Percentiles rank a stretch among this genome's conserved stretches.
phyloP scores from a whole-genome alignment of 2,113 vertebrate genomes.

The Ursus arctos region DNA sequence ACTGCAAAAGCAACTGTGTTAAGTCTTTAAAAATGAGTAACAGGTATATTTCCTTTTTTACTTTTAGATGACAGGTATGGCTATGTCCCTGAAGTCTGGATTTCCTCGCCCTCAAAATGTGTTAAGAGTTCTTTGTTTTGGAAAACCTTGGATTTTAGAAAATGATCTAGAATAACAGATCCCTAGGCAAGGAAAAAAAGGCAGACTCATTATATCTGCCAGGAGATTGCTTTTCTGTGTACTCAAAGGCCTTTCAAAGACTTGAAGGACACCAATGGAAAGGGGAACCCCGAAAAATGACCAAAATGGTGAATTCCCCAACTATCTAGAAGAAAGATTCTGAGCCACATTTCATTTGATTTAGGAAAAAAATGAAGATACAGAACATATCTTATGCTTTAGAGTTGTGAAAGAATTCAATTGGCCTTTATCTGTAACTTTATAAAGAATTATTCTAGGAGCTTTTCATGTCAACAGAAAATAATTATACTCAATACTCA shows the following conservation, averaged over 20 bases:
- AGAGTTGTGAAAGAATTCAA: not conserved
- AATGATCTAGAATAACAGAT: not conserved
- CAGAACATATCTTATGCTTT: not conserved
- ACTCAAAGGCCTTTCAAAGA: not conserved
- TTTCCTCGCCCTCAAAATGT: not conserved
- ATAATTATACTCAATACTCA: not conserved
- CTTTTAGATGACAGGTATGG: not conserved
- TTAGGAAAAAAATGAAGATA: not conserved
- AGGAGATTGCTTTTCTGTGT: not conserved
- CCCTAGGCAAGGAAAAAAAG: not conserved
- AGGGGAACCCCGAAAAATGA: not conserved
- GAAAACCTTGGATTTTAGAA: not conserved
- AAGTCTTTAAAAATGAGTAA: constrained; percentile 24
- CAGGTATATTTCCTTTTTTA: not conserved
- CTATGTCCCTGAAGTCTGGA: not conserved
- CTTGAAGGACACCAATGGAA: not conserved
- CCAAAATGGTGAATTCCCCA: not conserved
- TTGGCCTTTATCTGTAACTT: not conserved
- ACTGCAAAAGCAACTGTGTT: constrained; percentile 4
- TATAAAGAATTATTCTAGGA: not conserved
- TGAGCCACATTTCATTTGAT: not conserved
- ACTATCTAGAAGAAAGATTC: not conserved
- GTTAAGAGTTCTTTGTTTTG: not conserved
- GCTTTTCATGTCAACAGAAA: constrained; percentile 33
- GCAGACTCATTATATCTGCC: not conserved